A percentile compares a stretch with the other conserved stretches of the same genome.
Conservation (phyloP, 2,888 invertebrate genomes). For the Invenusta paracnida region DNA sequence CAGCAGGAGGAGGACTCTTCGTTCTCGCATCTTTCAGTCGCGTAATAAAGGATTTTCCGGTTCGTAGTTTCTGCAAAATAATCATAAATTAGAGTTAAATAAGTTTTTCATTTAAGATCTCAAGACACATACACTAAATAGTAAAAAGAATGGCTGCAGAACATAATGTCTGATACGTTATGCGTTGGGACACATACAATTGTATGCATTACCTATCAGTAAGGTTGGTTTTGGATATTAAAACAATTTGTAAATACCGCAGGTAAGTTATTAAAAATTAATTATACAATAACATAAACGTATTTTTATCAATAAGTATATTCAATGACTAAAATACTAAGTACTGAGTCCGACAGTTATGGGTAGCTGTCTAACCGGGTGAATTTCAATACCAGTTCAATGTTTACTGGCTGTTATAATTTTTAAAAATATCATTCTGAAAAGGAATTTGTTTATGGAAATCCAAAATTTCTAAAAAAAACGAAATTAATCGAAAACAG, state of each 20-base stretch:
- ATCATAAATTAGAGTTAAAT: not conserved
- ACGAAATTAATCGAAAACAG: not conserved
- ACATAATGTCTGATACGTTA: not conserved
- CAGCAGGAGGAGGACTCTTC: not conserved
- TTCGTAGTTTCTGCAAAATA: not conserved
- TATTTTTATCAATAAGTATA: not conserved
- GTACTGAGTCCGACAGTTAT: not conserved
- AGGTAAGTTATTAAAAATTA: not conserved
- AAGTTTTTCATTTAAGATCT: not conserved
- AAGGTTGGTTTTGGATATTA: too few species aligned
- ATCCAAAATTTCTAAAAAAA: not conserved
- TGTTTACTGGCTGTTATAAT: not conserved
- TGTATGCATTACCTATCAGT: not conserved
- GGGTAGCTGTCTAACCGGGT: not conserved
- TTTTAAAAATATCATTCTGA: not conserved
- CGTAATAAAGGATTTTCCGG: not conserved
- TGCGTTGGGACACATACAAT: not conserved
- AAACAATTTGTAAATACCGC: too few species aligned
- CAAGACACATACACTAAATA: not conserved
- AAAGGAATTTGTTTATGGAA: not conserved
- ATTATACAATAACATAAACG: not conserved
- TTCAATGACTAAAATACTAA: not conserved
- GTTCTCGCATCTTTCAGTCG: not conserved
- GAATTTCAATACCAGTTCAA: not conserved
- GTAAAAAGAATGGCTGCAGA: not conserved